Conservation (phyloP, 2,888 invertebrate genomes). For the Ommatoiulus sabulosus region DNA sequence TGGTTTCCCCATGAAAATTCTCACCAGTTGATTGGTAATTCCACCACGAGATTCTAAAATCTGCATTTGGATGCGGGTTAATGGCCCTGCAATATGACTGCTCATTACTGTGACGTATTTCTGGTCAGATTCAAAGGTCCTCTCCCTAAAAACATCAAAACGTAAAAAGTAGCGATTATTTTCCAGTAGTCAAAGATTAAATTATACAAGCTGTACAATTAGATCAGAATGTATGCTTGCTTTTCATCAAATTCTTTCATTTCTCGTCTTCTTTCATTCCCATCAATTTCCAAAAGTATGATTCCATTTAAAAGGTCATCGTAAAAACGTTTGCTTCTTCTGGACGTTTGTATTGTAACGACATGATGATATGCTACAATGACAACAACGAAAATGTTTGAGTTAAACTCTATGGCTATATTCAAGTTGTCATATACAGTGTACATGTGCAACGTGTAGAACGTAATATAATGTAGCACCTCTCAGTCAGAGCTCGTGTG, state of each 20-base stretch:
- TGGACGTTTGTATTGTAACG: slow-evolving; percentile 18
- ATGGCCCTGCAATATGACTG: slow-evolving; percentile 49
- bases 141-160: slow-evolving; percentile 64
- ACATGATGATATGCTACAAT: slow-evolving; percentile 16
- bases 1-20: slow-evolving; percentile 44
- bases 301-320: slow-evolving; percentile 56
- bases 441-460: too few species aligned
- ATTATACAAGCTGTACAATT: background rate
- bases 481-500: too few species aligned
- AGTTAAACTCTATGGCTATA: background rate
- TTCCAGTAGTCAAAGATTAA: background rate
- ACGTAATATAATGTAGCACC: too few species aligned
- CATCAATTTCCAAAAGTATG: slow-evolving; percentile 58
- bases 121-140: slow-evolving; percentile 79
- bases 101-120: slow-evolving; percentile 76
- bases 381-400: background rate
- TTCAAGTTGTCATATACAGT: too few species aligned
- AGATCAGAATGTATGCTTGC: background rate
- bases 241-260: background rate
- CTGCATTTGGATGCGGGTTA: slow-evolving; percentile 22
- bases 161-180: background rate
- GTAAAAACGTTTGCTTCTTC: slow-evolving; percentile 48
- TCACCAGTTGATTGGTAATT: slow-evolving; percentile 19
- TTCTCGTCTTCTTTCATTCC: slow-evolving; percentile 32
- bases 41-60: background rate